These are phyloP conservation scores for Rhinichthys klamathensis DNA, from an alignment of 2,113 vertebrate genomes.

Conservation along the genomic window DNA sequence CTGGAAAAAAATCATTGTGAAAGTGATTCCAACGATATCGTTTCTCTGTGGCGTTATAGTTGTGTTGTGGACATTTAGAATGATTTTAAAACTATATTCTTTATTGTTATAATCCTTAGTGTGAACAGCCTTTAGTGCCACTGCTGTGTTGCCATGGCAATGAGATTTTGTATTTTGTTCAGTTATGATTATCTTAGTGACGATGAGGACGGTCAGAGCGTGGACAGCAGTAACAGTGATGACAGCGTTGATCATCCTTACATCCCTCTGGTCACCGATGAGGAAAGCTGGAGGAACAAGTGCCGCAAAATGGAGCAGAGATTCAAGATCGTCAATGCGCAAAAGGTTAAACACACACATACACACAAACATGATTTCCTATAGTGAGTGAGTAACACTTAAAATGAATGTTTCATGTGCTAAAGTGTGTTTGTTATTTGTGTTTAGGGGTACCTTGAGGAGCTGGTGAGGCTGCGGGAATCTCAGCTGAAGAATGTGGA, in stretches of 20 bases:
- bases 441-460: conserved; percentile 91
- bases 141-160: background rate
- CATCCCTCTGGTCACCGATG: conserved; percentile 90
- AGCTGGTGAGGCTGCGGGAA: conserved; percentile 92
- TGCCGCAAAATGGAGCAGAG: conserved; percentile 98
- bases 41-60: too few species aligned
- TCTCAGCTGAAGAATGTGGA: conserved; percentile 96
- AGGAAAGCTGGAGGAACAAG: conserved; percentile 97
- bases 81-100: too few species aligned
- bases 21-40: too few species aligned
- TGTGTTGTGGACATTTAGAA: too few species aligned
- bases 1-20: too few species aligned
- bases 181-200: conserved; percentile 95
- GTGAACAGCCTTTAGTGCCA: background rate
- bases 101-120: background rate
- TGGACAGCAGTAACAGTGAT: conserved; percentile 95
- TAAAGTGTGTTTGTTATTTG: conserved; percentile 27
- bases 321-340: conserved; percentile 96
- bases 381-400: background rate
- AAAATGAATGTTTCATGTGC: background rate
- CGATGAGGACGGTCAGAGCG: conserved; percentile 89
- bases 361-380: background rate
- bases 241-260: conserved; percentile 95
- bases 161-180: background rate
- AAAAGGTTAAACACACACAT: conserved; percentile 80